Percentiles rank a stretch among this genome's conserved stretches.
These are phyloP conservation scores for human (Homo sapiens) DNA, from an alignment of 2,113 vertebrate species.

Conservation along the genomic window DNA sequence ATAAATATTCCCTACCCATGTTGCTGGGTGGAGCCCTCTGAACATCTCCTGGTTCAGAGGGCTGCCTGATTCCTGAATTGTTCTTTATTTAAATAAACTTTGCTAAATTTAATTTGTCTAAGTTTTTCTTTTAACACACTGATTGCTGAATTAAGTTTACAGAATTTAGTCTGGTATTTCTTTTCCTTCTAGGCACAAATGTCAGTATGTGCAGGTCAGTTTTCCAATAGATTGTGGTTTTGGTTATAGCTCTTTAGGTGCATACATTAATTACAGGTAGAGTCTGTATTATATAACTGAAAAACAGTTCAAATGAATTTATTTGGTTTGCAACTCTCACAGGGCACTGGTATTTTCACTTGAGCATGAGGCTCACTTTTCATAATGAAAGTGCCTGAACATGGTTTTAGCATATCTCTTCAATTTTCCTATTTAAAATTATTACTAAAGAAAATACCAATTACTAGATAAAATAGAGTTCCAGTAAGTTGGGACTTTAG, in stretches of 20 bases:
- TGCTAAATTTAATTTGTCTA: neutral
- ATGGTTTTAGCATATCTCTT: neutral
- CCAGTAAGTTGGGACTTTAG: conserved; percentile 13
- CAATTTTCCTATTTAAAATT: neutral
- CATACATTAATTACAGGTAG: neutral
- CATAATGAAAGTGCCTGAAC: neutral
- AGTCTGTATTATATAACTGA: neutral
- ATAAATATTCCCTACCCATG: neutral
- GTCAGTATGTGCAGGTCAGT: neutral
- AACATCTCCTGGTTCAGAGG: neutral
- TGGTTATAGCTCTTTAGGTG: neutral
- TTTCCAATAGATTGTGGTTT: neutral
- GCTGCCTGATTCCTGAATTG: neutral
- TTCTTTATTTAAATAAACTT: neutral
- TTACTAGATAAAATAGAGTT: neutral
- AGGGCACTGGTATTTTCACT: neutral
- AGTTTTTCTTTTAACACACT: neutral
- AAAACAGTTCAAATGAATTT: conserved; percentile 17
- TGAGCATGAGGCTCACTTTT: neutral
- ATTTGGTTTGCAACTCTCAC: neutral
- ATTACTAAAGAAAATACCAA: conserved; percentile 7
- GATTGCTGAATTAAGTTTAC: neutral
- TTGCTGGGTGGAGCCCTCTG: neutral
- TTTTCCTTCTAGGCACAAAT: neutral
- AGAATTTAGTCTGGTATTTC: conserved; percentile 5